Evolutionary conservation across 2,797 vertebrate species (phyloP).

Genomic region (Apogon talboti): DNA sequence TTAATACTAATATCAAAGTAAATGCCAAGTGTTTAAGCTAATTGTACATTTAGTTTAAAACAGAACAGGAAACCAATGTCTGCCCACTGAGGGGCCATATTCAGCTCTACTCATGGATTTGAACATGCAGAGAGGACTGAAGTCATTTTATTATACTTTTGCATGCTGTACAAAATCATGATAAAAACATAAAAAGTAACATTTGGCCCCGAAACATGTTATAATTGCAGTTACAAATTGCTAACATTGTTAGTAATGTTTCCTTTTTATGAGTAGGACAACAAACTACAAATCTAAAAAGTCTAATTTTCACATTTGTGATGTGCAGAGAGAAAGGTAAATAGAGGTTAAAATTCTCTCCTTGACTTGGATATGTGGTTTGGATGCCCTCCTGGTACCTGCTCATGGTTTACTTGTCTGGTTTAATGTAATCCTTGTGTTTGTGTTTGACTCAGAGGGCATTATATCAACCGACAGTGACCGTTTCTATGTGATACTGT

Average conservation of each 20-base stretch:
- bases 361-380: slow-evolving; percentile 17
- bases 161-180: slow-evolving; percentile 86
- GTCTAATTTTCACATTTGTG: slow-evolving; percentile 21
- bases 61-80: slow-evolving; percentile 40
- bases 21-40: slow-evolving; percentile 48
- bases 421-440: slow-evolving; percentile 3
- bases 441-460: slow-evolving; percentile 28
- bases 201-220: slow-evolving; percentile 66
- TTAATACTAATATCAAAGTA: slow-evolving; percentile 52
- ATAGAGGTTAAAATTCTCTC: slow-evolving; percentile 16
- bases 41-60: slow-evolving; percentile 42
- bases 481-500: slow-evolving; percentile 33
- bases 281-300: slow-evolving; percentile 47
- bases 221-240: slow-evolving; percentile 74
- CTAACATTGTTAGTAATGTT: slow-evolving; percentile 33
- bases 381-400: slow-evolving; percentile 5
- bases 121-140: slow-evolving; percentile 70
- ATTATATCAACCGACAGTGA: slow-evolving; percentile 38
- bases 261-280: slow-evolving; percentile 27
- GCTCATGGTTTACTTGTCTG: background rate
- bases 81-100: slow-evolving; percentile 13
- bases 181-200: slow-evolving; percentile 79
- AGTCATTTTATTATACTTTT: slow-evolving; percentile 73
- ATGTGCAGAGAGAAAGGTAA: slow-evolving; percentile 21
- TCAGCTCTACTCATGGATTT: slow-evolving; percentile 40